Percentiles rank a stretch among this genome's conserved stretches.
Evolutionary conservation across 2,113 vertebrate species (phyloP).

Genomic region (Rhynchomys soricoides): DNA sequence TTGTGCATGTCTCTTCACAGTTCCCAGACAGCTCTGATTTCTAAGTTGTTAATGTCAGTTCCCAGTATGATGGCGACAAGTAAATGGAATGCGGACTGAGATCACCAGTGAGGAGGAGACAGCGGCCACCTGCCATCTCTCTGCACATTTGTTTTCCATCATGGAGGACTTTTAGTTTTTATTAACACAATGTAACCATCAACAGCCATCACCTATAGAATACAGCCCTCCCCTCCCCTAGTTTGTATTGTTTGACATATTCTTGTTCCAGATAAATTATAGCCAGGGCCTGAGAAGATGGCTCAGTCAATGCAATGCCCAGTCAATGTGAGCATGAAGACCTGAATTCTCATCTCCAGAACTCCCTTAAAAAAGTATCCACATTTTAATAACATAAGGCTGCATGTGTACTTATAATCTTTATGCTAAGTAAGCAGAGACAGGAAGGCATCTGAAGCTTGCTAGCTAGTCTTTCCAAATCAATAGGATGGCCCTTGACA

Average conservation of each 20-base stretch:
- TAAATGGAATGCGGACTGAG: background rate
- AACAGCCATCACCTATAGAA: background rate
- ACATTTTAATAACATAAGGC: too few species aligned
- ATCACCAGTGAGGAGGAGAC: background rate
- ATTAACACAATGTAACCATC: background rate
- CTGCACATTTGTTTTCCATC: background rate
- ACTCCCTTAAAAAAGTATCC: background rate
- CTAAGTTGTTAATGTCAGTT: background rate
- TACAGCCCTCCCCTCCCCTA: background rate
- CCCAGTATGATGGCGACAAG: background rate
- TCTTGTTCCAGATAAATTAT: background rate
- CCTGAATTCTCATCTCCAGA: background rate
- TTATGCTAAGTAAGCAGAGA: background rate
- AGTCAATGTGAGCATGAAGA: background rate
- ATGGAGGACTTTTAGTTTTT: background rate
- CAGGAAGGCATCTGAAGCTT: too few species aligned
- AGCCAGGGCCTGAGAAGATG: background rate
- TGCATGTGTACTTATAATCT: background rate
- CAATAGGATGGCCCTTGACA: background rate
- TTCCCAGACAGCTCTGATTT: background rate
- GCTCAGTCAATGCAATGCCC: background rate
- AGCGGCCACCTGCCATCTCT: fast-evolving
- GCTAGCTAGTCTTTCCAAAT: background rate
- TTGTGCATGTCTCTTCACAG: background rate
- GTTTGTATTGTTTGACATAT: background rate